Conservation (phyloP, 2,888 invertebrate genomes). For the Cecidostiba fungosa region DNA sequence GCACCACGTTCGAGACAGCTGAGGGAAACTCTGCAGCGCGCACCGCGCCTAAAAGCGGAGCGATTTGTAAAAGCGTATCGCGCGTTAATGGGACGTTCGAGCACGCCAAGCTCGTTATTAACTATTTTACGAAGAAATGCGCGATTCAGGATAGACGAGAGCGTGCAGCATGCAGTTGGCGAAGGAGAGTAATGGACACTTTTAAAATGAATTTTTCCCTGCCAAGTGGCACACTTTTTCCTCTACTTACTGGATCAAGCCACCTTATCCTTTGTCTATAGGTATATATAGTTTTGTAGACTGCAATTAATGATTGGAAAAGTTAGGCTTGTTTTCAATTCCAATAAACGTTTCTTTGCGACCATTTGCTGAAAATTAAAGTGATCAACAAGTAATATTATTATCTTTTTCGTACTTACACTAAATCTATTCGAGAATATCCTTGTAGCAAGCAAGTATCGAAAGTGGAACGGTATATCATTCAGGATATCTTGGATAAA, state of each 20-base stretch:
- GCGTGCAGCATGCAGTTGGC: neutral
- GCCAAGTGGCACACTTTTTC: constrained; percentile 36
- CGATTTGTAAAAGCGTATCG: constrained; percentile 63
- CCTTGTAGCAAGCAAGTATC: neutral
- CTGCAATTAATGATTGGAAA: neutral
- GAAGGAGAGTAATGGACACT: neutral
- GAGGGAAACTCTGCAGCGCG: neutral
- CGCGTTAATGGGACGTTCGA: constrained; percentile 38
- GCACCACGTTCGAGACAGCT: neutral
- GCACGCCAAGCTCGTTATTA: constrained; percentile 39
- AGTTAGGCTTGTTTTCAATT: too few relatives aligned
- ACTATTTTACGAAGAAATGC: constrained; percentile 32
- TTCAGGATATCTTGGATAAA: neutral
- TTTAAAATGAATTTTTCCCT: constrained; percentile 14
- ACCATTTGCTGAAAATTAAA: too few relatives aligned
- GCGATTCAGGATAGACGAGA: constrained; percentile 41
- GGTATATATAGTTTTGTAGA: neutral
- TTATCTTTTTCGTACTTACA: too few relatives aligned
- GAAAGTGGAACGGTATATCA: constrained; percentile 22
- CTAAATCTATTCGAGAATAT: neutral
- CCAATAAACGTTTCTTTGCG: too few relatives aligned
- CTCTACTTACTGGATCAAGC: neutral
- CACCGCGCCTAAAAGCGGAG: constrained; percentile 33
- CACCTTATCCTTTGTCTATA: neutral
- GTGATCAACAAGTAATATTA: too few relatives aligned